Base-by-base conservation (phyloP, 2,888 invertebrate genomes). In the Oligia strigilis region DNA sequence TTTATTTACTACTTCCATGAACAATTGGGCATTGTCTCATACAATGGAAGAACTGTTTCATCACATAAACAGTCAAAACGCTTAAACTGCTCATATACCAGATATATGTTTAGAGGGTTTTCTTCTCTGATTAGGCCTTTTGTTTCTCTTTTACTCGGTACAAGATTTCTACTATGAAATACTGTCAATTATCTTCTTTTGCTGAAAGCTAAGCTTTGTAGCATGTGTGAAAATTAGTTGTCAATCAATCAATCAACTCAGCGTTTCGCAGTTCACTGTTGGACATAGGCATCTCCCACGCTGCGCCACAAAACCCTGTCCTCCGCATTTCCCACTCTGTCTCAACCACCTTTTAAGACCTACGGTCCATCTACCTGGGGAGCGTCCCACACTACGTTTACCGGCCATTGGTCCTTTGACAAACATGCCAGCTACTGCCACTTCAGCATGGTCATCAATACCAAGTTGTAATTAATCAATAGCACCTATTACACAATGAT, bases 401-500 rank as follows among this genome's bases (percentile, higher is more conserved):
- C 49, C 13, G 13, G 13, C 13, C 13, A 49, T 49, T 11, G 49
- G 3, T 49, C 4, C 13, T 49, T 49, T 49, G 13, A 13, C 4
- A 49, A 49, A 13, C 3, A 49, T 49, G 49, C 49, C 49, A 49
- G 13, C 4, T 4, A 13, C 49, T 49, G 13, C 49, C 49, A 49
- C 49, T 49, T 49, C 49, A 49, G 49, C 49, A 13, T 49, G 9
- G 0, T 52, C 14, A 62, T 36, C 19, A 62, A 5, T 17, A 1
- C 17, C 3, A 2, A 29, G n/a, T 23, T 46, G 14, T 49, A 46
- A 69, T 40, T 14, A 62, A 82, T 43, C 23, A 67, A 83, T 55
- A 80, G 17, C 36, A 19, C 23, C 5, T 36, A 64, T 81, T 72
- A 77, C 23, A 52, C 60, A 74, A 77, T 52, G 8, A 64, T 75